Conservation (phyloP, 2,888 invertebrate genomes). For the Belgica antarctica region DNA sequence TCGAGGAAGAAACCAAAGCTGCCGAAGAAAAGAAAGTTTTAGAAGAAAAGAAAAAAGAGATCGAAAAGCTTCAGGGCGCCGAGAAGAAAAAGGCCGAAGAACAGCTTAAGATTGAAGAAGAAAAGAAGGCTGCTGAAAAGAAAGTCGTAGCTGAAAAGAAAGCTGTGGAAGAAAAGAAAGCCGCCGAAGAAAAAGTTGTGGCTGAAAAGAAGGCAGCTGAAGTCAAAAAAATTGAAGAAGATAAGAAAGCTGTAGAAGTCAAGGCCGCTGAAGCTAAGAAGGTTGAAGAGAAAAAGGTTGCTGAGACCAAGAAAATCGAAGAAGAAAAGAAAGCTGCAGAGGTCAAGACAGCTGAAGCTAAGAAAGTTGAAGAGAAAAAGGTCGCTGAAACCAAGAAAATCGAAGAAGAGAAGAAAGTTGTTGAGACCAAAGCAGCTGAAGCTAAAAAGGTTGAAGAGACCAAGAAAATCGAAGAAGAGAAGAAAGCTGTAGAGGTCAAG, state of each 20-base stretch:
- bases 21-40: constrained; percentile 51
- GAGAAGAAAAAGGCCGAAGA: constrained; percentile 56
- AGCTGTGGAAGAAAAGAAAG: constrained; percentile 54
- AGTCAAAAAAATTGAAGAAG: constrained; percentile 47
- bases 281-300: constrained; percentile 39
- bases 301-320: constrained; percentile 47
- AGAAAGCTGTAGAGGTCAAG: constrained; percentile 49
- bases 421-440: constrained; percentile 50
- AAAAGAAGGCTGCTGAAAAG: constrained; percentile 49
- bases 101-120: background rate
- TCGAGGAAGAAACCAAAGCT: constrained; percentile 48
- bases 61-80: constrained; percentile 53
- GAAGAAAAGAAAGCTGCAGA: constrained; percentile 49
- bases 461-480: constrained; percentile 48
- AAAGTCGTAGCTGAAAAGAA: constrained; percentile 49
- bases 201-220: constrained; percentile 41
- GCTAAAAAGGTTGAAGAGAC: constrained; percentile 47
- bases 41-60: constrained; percentile 46
- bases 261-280: constrained; percentile 49
- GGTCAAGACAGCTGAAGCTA: constrained; percentile 49
- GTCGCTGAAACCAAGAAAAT: constrained; percentile 45
- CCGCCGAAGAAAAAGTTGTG: constrained; percentile 49
- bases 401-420: constrained; percentile 49
- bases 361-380: constrained; percentile 45
- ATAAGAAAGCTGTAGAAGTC: constrained; percentile 56